Conservation (phyloP, 2,797 vertebrate genomes). For the Erethizon dorsatum region DNA sequence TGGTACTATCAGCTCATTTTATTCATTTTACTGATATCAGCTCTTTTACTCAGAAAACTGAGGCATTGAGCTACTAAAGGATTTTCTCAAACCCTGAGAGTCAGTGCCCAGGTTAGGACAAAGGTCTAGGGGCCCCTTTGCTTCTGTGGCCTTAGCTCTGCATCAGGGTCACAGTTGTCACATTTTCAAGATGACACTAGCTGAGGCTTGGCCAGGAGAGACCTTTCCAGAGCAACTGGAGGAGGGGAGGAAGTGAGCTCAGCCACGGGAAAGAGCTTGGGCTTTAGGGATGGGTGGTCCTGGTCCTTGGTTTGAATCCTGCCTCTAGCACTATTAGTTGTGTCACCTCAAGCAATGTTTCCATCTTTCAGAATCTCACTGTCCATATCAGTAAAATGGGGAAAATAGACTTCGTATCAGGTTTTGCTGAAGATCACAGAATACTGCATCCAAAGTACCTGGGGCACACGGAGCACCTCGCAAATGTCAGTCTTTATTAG, state of each 20-base stretch:
- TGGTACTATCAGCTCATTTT: not conserved
- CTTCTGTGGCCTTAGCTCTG: not conserved
- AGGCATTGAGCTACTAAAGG: not conserved
- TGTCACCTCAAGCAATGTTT: accelerated
- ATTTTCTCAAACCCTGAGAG: not conserved
- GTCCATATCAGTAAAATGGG: not conserved
- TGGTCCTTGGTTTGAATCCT: not conserved
- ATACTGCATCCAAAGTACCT: not conserved
- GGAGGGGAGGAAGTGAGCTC: not conserved
- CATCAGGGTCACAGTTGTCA: not conserved
- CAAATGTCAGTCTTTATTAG: too few relatives aligned
- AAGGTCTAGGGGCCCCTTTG: not conserved
- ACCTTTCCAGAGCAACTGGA: not conserved
- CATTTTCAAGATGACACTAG: not conserved
- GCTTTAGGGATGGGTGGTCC: not conserved
- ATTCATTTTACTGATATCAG: not conserved
- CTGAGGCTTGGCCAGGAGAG: not conserved
- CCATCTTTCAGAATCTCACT: not conserved
- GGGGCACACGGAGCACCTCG: not conserved
- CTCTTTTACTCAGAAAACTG: not conserved
- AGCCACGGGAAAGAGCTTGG: not conserved
- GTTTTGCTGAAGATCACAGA: not conserved
- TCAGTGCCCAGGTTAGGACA: not conserved
- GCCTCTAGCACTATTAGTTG: not conserved
- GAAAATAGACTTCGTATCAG: not conserved